phyloP scores from a whole-genome alignment of 2,113 vertebrate species.

The Progne subis region DNA sequence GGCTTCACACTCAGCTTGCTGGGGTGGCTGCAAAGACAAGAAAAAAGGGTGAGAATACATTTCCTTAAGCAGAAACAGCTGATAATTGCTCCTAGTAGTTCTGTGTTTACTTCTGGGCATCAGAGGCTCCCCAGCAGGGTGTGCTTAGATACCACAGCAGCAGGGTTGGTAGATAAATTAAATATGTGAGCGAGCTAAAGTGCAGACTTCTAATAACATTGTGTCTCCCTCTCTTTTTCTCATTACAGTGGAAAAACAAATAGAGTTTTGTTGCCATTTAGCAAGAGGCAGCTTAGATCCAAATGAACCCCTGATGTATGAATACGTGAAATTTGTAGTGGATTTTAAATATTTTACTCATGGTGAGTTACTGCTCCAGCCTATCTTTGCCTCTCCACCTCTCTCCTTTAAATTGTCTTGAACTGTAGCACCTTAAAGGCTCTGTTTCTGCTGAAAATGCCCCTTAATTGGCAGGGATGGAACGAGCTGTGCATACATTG shows the following conservation, averaged over 20 bases:
- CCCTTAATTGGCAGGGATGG: rapidly evolving
- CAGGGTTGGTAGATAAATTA: background rate
- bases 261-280: slow-evolving; percentile 95
- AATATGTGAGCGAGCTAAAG: background rate
- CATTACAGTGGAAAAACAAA: slow-evolving; percentile 80
- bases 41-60: background rate
- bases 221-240: slow-evolving; percentile 11
- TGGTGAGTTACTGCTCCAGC: slow-evolving; percentile 76
- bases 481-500: background rate
- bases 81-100: background rate
- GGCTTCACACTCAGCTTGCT: background rate
- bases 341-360: slow-evolving; percentile 87
- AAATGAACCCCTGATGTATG: slow-evolving; percentile 79
- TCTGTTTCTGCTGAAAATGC: background rate
- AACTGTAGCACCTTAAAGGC: background rate
- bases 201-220: background rate
- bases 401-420: background rate
- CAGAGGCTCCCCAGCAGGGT: background rate
- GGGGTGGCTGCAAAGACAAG: background rate
- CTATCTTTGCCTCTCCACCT: background rate
- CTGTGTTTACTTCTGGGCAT: background rate
- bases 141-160: background rate
- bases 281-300: slow-evolving; percentile 83
- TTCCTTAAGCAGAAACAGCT: background rate
- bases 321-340: slow-evolving; percentile 92